Base-by-base conservation (phyloP, 2,113 vertebrate species). In the Sula dactylatra region DNA sequence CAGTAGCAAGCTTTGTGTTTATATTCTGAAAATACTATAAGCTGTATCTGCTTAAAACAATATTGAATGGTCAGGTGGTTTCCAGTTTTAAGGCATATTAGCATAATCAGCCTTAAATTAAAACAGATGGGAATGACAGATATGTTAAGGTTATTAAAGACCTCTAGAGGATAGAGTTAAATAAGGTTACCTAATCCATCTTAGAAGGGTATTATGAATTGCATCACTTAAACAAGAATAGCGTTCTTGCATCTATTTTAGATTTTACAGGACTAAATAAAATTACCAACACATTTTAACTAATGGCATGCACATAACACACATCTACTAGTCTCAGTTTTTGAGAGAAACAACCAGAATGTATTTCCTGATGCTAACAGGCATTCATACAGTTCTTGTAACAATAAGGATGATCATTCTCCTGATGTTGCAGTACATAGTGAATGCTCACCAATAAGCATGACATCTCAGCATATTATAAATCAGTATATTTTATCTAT, bases 101-200 rank as follows among this genome's bases (percentile, higher is more conserved):
- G 77, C 42, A 42, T 97, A 97, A 98, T 96, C 97, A 96, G 94
- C 74, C 91, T 97, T 97, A 97, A 98, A 98, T 97, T 97, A 97
- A 97, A 97, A 97, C 98, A 98, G 97, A 98, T 96, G 97, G 96
- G 93, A 82, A 96, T 94, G 95, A 96, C 93, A 98, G 96, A 58
- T 97, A 97, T 81, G 96, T 98, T 98, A 98, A 97, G 77, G 84
- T 95, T 98, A 98, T 98, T 98, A 98, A 95, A 97, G 97, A 97
- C 94, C 71, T 94, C 94, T 85, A 92, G 85, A 94, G 94, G 94
- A 97, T 89, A 92, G 87, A 81, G 91, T 88, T 96, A 95, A 96
- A 97, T 95, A 94, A 97, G 91, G 93, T 87, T 93, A 94, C 86
- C 85, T 97, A 98, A 97, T 95, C 92, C 90, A 92, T 94, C 93